These are phyloP conservation scores for Colostygia pectinataria DNA, from an alignment of 2,888 invertebrate genomes.

Conservation along the genomic window DNA sequence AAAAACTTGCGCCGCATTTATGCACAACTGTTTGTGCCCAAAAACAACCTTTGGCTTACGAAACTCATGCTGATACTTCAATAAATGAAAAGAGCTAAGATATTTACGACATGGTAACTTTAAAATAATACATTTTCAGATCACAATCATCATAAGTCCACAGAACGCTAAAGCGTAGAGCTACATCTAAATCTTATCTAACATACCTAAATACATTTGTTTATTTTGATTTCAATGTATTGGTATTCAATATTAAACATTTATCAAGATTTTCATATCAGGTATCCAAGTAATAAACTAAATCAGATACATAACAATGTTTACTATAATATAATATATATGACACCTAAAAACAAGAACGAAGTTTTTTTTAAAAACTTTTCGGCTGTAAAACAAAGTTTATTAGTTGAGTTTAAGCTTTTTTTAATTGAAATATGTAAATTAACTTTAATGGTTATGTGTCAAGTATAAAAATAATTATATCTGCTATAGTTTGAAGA, in stretches of 20 bases:
- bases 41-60: too few species aligned
- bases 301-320: too few species aligned
- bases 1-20: too few species aligned
- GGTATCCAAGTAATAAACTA: too few species aligned
- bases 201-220: constrained; percentile 6
- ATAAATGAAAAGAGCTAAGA: background rate
- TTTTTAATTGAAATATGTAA: background rate
- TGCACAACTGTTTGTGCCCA: too few species aligned
- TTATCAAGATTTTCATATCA: too few species aligned
- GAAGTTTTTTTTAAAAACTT: too few species aligned
- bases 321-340: too few species aligned
- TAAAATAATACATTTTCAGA: constrained; percentile 31
- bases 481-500: constrained; percentile 20
- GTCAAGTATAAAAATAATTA: constrained; percentile 36
- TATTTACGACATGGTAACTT: constrained; percentile 4
- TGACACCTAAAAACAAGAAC: too few species aligned
- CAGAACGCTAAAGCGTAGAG: constrained; percentile 59
- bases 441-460: background rate
- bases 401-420: too few species aligned
- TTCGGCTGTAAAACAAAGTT: too few species aligned
- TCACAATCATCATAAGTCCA: constrained; percentile 56
- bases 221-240: background rate
- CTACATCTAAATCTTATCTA: constrained; percentile 42
- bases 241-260: background rate
- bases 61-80: background rate